Evolutionary conservation across 2,113 vertebrate species (phyloP), one percentile per base, ranked within the genome.

Genomic region (Syrrhaptes paradoxus): DNA sequence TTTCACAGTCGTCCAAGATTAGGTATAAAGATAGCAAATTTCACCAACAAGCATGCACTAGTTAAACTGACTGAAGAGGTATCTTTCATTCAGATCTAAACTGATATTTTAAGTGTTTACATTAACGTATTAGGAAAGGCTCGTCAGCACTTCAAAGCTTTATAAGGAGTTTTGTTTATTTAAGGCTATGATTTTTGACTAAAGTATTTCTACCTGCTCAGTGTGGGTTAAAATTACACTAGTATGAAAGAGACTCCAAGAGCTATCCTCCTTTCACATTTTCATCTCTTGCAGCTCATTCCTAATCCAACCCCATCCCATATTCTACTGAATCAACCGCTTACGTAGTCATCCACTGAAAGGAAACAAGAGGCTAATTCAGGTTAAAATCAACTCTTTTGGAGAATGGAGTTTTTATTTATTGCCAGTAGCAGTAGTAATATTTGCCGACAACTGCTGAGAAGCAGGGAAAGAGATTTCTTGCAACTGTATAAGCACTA

Each of bases 1-100:
- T 83, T 89, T 90, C 43, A 63, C 15, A 54, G 61, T 26, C 28
- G 4, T 78, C 76, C 89, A 93, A 84, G 67, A 77, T 57, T 31
- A 87, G 57, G 51, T 54, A 91, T 59, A 79, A 92, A 93, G 59
- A 86, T 93, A 96, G 73, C 72, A 95, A 84, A 96, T 91, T 87
- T 79, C 73, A 85, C 59, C 68, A 85, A 66, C 75, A 95, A 89
- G 91, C 28, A 61, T 1, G 9, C 10, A 66, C 85, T 91, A 76
- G 82, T 82, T 85, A 86, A 87, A 65, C 49, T 73, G 73, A 75
- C 48, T 68, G 26, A 75, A 73, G 75, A 71, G 28, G 13, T 67
- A 84, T 46, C 68, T 93, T 87, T 89, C 62, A 29, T 63, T 78
- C 17, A 52, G 54, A 78, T 63, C 85, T 89, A 65, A 87, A 70